Evolutionary conservation across 2,888 invertebrate species (phyloP).

Genomic region (Dryocosmus kuriphilus): DNA sequence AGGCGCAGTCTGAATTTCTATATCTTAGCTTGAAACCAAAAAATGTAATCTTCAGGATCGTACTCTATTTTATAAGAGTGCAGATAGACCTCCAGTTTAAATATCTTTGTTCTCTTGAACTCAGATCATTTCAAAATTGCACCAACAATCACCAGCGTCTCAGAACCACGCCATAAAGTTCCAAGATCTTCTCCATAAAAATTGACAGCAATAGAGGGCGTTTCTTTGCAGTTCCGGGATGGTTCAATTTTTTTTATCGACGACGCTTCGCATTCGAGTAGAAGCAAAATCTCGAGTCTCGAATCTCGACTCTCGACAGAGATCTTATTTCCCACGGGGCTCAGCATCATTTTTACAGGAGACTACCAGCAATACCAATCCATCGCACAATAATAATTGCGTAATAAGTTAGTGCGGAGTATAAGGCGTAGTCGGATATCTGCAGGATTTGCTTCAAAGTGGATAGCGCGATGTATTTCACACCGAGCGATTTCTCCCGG

Average conservation of each 20-base stretch:
- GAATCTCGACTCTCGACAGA: background rate
- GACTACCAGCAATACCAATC: conserved; percentile 36
- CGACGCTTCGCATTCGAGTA: background rate
- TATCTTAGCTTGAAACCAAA: too few species aligned
- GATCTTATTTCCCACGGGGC: conserved; percentile 38
- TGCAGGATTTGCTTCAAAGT: conserved; percentile 41
- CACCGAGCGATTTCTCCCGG: conserved; percentile 36
- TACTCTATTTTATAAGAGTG: too few species aligned
- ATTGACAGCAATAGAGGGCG: background rate
- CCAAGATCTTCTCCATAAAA: background rate
- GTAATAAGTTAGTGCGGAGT: conserved; percentile 45
- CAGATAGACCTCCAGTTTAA: too few species aligned
- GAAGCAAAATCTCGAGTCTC: background rate
- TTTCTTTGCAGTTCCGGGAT: background rate
- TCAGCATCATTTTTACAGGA: conserved; percentile 29
- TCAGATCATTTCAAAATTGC: background rate
- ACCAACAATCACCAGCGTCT: background rate
- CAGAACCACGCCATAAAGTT: too few species aligned
- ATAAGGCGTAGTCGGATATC: conserved; percentile 51
- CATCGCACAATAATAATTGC: conserved; percentile 53
- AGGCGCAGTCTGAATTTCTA: too few species aligned
- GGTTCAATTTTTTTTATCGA: background rate
- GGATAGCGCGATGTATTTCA: conserved; percentile 25
- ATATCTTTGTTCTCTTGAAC: background rate
- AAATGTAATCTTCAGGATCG: too few species aligned